Evolutionary conservation across 2,888 invertebrate genomes (phyloP).

Genomic region (Cataglyphis altisquamis): DNA sequence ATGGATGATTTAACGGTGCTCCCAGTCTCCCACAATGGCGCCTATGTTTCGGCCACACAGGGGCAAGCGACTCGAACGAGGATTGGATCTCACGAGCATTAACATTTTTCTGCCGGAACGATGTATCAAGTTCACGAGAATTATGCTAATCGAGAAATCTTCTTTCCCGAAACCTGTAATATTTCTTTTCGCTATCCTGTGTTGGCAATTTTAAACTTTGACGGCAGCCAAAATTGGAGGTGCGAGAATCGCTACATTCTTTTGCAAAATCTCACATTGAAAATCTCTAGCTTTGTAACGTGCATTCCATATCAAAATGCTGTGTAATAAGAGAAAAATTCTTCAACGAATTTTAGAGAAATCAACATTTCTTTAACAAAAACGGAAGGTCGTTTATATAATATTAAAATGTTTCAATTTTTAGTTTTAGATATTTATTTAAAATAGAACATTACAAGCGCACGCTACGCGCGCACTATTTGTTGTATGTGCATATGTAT

Average conservation of each 20-base stretch:
- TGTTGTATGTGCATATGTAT: too few species aligned
- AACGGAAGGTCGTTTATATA: not conserved
- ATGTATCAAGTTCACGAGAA: slow-evolving; percentile 68
- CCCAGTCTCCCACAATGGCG: slow-evolving; percentile 60
- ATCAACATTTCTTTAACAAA: not conserved
- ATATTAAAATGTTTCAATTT: not conserved
- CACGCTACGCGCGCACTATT: too few species aligned
- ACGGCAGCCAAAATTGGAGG: not conserved
- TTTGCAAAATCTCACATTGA: not conserved
- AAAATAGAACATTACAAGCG: not conserved
- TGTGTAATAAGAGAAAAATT: not conserved
- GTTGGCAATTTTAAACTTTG: not conserved
- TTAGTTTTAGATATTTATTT: not conserved
- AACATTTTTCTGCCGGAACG: slow-evolving; percentile 72
- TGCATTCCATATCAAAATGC: not conserved
- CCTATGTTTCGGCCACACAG: slow-evolving; percentile 55
- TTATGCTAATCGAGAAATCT: slow-evolving; percentile 62
- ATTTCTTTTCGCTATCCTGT: not conserved
- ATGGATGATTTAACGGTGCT: slow-evolving; percentile 77
- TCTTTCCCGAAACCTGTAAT: slow-evolving; percentile 37
- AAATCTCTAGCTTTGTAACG: not conserved
- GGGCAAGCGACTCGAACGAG: slow-evolving; percentile 56
- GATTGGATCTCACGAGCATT: slow-evolving; percentile 77
- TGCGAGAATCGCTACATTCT: not conserved
- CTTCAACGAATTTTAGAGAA: not conserved